Percentiles rank a stretch among this genome's conserved stretches.
Evolutionary conservation across 2,888 invertebrate genomes (phyloP).

Genomic region (Candidula unifasciata): DNA sequence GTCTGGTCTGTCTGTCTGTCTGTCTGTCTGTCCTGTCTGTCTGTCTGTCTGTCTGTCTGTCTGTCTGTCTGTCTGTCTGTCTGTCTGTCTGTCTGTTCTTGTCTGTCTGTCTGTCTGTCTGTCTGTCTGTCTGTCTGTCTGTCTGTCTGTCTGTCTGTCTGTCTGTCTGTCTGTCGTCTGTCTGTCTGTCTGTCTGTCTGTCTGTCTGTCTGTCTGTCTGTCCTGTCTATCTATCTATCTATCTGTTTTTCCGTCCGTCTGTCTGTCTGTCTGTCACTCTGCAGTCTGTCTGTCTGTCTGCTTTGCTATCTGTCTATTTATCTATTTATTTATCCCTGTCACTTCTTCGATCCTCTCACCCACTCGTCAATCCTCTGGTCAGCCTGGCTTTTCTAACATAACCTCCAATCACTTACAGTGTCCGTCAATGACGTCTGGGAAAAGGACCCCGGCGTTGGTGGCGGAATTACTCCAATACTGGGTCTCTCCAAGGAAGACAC

Average conservation of each 20-base stretch:
- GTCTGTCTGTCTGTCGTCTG: not conserved
- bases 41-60: constrained; percentile 13
- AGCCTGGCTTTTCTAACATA: not conserved
- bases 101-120: not conserved
- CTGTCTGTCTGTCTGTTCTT: not conserved
- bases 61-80: constrained; percentile 14
- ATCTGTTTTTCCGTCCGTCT: no score
- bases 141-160: not conserved
- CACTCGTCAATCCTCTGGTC: not conserved
- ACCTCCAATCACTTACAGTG: constrained; percentile 11
- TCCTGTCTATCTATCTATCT: no score
- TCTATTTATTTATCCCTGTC: not conserved
- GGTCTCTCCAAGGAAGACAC: constrained; percentile 44
- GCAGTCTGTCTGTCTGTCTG: no score
- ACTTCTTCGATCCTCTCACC: not conserved
- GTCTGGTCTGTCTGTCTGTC: constrained; percentile 16
- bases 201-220: no score
- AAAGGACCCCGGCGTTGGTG: not conserved
- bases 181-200: no score
- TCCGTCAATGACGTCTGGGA: not conserved
- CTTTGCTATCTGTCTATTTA: not conserved
- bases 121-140: not conserved
- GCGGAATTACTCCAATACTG: not conserved
- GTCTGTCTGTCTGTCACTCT: no score
- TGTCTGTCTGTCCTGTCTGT: not conserved